A percentile compares a stretch with the other conserved stretches of the same genome.
Conservation (phyloP, 2,888 invertebrate genomes). For the Andrena haemorrhoa region DNA sequence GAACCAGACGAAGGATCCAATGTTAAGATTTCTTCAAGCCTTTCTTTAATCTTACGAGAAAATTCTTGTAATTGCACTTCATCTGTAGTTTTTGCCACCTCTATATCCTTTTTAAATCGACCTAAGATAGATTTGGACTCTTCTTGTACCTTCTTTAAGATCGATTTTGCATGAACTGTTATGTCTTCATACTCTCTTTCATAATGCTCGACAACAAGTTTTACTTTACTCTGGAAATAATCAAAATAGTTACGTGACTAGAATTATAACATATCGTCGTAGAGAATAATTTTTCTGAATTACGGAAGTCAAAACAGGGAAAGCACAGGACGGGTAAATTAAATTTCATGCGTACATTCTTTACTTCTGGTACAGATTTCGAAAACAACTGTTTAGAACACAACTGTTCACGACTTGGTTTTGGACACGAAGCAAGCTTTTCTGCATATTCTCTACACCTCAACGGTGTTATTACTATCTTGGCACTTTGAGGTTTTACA, state of each 20-base stretch:
- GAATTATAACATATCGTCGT: no score
- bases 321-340: background rate
- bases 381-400: slow-evolving; percentile 39
- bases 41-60: slow-evolving; percentile 13
- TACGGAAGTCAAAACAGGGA: background rate
- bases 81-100: slow-evolving; percentile 4
- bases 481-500: no score
- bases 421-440: slow-evolving; percentile 65
- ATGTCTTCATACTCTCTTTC: slow-evolving; percentile 36
- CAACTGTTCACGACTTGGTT: slow-evolving; percentile 9
- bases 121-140: slow-evolving; percentile 33
- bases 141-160: slow-evolving; percentile 44
- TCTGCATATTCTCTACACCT: no score
- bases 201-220: slow-evolving; percentile 58
- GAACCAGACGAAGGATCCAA: slow-evolving; percentile 63
- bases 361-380: slow-evolving; percentile 39
- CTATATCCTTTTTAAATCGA: slow-evolving; percentile 34
- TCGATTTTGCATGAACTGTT: slow-evolving; percentile 21
- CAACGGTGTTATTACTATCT: no score
- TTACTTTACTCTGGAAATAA: slow-evolving; percentile 63
- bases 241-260: background rate
- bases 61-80: slow-evolving; percentile 3
- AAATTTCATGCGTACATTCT: background rate
- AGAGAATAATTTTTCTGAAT: background rate
- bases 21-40: slow-evolving; percentile 52